These are phyloP conservation scores for Dendronephthya gigantea DNA, from an alignment of 64 coral and sea anemone species.

Conservation along the genomic window DNA sequence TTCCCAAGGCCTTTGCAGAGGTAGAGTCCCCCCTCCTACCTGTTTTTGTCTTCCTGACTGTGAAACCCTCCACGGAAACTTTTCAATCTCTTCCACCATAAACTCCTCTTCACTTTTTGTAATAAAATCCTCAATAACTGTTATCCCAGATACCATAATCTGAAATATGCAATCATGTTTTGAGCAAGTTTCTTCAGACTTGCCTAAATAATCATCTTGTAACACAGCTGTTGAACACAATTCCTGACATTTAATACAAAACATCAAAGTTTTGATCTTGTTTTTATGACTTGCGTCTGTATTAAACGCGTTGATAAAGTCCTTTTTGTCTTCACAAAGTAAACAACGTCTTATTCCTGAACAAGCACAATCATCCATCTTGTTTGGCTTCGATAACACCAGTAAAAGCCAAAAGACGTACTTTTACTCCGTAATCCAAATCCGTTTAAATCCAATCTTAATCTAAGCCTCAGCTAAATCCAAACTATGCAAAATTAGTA, in stretches of 20 bases:
- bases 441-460: too few relatives aligned
- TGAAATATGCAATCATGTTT: background rate
- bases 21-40: too few relatives aligned
- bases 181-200: background rate
- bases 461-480: too few relatives aligned
- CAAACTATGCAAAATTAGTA: background rate
- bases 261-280: constrained; percentile 27
- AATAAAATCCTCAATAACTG: constrained; percentile 59
- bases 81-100: constrained; percentile 66
- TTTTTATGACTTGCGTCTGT: constrained; percentile 8
- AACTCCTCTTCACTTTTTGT: constrained; percentile 50
- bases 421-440: too few relatives aligned
- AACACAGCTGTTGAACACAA: constrained; percentile 33
- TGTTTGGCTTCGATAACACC: constrained; percentile 33
- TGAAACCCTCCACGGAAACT: constrained; percentile 64
- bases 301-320: background rate
- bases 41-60: constrained; percentile 91
- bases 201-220: background rate
- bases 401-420: background rate
- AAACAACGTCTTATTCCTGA: constrained; percentile 72
- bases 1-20: too few relatives aligned
- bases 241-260: constrained; percentile 53
- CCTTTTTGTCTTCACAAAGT: constrained; percentile 59
- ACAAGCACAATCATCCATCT: constrained; percentile 41
- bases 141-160: constrained; percentile 27